Evolutionary conservation across 2,888 invertebrate species (phyloP).

Genomic region (Calameuta idolon): DNA sequence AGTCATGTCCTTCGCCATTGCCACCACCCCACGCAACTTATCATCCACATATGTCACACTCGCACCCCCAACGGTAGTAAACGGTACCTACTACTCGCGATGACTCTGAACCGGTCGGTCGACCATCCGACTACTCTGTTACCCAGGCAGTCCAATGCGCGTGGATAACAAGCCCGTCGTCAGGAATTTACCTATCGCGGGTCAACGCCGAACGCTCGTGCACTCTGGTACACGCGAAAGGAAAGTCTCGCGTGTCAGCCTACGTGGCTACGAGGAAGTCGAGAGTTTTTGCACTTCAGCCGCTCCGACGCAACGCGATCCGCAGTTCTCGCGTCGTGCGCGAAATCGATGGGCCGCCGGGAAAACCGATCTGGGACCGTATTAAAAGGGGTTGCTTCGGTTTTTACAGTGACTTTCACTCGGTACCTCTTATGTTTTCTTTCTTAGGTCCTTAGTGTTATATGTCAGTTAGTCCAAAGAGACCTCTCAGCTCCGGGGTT

Average conservation of each 20-base stretch:
- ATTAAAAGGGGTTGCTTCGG: constrained; percentile 1
- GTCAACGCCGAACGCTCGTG: neutral
- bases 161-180: neutral
- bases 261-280: neutral
- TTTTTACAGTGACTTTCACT: constrained; percentile 27
- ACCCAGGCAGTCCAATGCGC: neutral
- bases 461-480: constrained; percentile 35
- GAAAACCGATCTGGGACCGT: neutral
- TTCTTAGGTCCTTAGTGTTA: constrained; percentile 6
- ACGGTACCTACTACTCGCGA: constrained; percentile 13
- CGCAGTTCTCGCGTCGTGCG: neutral
- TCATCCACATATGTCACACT: constrained; percentile 77
- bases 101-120: neutral
- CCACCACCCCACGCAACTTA: constrained; percentile 72
- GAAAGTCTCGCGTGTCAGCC: neutral
- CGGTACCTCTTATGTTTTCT: constrained; percentile 12
- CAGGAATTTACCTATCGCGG: neutral
- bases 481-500: constrained; percentile 26
- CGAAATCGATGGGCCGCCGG: neutral
- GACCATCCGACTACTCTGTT: neutral
- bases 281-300: neutral
- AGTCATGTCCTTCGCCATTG: constrained; percentile 81
- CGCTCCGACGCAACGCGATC: neutral
- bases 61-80: constrained; percentile 86
- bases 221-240: neutral